Evolutionary conservation across 2,888 invertebrate species (phyloP), one percentile per base, ranked within the genome.

Genomic region (Linnaemya vulpina): DNA sequence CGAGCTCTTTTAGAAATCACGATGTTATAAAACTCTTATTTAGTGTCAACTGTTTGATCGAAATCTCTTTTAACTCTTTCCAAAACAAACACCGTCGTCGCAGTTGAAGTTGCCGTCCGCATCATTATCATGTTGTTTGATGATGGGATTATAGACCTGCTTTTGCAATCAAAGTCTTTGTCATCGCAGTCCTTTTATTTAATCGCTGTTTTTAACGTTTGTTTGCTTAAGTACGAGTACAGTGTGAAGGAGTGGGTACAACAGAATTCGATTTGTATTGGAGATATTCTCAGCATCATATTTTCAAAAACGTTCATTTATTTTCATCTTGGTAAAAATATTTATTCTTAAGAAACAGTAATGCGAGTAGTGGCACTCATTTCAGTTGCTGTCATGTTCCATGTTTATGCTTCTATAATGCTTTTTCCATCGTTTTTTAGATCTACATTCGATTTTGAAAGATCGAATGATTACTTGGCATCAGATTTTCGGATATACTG

Each of bases 41-140:
- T 60, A 40, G 49, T 63, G 63, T 67, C 49, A 70, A 76, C 63
- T 82, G 73, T 77, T 83, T 77, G 71, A 73, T 68, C 35, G 67
- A 83, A 73, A 74, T 65, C 77, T 67, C 70, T 73, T 53, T 22
- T 22, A 76, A 71, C 62, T 63, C 71, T 55, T 71, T 71, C n/a
- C 38, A 17, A 40, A 67, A 40, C 22, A 25, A 20, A 13, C 65
- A 20, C 15, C 35, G 15, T 46, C 35, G 40, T 35, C 53, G 43
- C 46, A 15, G n/a, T 58, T 25, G 51, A 53, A 30, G 49, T 20
- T 68, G 68, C 51, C 74, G 68, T 78, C 55, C 70, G 49, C 74
- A 38, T 74, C 68, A 70, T 78, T 78, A 78, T 74, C 68, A 70
- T 83, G 63, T 78, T 70, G 53, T 78, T 74, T 74, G 70, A 68